These are phyloP conservation scores for Arothron firmamentum DNA, from an alignment of 2,113 vertebrate species.

Conservation along the genomic window DNA sequence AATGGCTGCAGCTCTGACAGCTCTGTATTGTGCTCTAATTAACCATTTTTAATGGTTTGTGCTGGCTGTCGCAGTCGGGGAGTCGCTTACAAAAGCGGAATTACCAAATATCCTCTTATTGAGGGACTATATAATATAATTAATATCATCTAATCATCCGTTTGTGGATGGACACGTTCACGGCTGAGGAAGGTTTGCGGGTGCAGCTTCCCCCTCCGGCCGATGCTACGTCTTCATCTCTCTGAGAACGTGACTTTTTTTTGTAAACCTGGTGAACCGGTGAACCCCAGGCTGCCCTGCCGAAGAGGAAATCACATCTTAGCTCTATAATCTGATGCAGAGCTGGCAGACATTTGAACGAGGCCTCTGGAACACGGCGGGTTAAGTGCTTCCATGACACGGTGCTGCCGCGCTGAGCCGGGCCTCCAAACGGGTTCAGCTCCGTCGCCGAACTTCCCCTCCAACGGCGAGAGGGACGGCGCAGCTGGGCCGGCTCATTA, in stretches of 20 bases:
- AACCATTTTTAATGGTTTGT: slow-evolving; percentile 53
- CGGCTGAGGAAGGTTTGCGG: too few species aligned
- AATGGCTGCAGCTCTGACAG: slow-evolving; percentile 53
- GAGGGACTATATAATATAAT: not conserved
- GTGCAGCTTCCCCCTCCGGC: not conserved
- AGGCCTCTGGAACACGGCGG: slow-evolving; percentile 57
- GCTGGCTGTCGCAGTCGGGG: slow-evolving; percentile 30
- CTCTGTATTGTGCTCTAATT: slow-evolving; percentile 67
- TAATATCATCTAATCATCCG: too few species aligned
- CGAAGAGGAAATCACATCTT: slow-evolving; percentile 67
- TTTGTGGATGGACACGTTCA: not conserved
- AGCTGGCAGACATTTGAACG: slow-evolving; percentile 66
- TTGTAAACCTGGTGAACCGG: slow-evolving; percentile 53
- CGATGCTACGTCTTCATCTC: slow-evolving; percentile 18
- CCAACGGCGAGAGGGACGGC: slow-evolving; percentile 41
- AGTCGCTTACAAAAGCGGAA: not conserved
- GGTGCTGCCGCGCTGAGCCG: slow-evolving; percentile 35
- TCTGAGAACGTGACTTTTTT: slow-evolving; percentile 46
- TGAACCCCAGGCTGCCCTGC: slow-evolving; percentile 51
- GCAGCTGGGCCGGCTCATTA: slow-evolving; percentile 64
- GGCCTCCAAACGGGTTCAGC: slow-evolving; percentile 49
- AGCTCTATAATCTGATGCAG: slow-evolving; percentile 59
- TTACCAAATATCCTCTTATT: not conserved
- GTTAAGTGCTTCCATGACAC: slow-evolving; percentile 74
- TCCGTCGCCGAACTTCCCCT: slow-evolving; percentile 60